Conservation (phyloP, 1,140 invertebrate genomes). For the Physella acuta region DNA sequence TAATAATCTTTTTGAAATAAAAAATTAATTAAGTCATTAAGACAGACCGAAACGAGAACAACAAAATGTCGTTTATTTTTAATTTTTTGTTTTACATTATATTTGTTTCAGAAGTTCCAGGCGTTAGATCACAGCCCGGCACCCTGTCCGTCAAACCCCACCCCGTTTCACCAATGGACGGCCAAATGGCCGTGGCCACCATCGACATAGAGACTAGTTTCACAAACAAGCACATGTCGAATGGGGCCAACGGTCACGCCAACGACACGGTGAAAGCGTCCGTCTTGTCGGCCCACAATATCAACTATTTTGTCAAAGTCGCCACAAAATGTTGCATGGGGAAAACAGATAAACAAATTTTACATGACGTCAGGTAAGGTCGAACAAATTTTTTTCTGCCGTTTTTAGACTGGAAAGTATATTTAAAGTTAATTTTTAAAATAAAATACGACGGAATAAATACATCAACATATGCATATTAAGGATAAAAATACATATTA, state of each 20-base stretch:
- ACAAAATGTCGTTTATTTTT: too few species aligned
- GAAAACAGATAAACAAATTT: constrained; percentile 1
- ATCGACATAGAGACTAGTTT: neutral
- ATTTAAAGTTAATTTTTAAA: neutral
- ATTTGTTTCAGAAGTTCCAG: too few species aligned
- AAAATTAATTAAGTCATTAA: too few species aligned
- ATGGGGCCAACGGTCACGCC: neutral
- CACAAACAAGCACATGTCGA: too few species aligned
- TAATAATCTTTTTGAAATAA: too few species aligned
- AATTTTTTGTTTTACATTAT: too few species aligned
- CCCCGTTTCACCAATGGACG: neutral
- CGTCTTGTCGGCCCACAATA: constrained; percentile 14
- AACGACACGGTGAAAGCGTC: neutral
- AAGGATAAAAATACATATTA: neutral
- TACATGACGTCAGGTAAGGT: constrained; percentile 8
- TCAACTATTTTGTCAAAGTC: neutral
- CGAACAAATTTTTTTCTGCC: too few species aligned
- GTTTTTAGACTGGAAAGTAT: neutral
- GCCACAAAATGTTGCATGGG: neutral
- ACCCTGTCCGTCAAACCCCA: neutral
- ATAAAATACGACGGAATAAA: neutral
- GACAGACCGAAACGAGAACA: too few species aligned
- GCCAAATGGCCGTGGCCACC: neutral
- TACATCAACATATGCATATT: neutral
- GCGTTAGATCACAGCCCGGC: too few species aligned